phyloP scores from a whole-genome alignment of 2,113 vertebrate species.

The Machaerirhynchus nigripectus region DNA sequence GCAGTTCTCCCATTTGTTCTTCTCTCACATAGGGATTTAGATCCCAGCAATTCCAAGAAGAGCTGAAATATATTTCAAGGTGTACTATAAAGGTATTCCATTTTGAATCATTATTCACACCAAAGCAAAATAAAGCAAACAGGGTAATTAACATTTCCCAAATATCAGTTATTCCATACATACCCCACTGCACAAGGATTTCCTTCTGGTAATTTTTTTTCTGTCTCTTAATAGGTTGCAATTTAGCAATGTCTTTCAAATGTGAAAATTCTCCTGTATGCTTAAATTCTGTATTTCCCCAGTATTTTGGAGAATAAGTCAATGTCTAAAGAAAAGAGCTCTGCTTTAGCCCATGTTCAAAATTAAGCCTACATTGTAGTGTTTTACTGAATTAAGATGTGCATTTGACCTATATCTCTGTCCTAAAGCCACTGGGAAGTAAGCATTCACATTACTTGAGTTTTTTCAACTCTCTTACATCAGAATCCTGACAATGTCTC shows the following conservation, averaged over 20 bases:
- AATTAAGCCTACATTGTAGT: not conserved
- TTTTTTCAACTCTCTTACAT: not conserved
- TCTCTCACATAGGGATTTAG: not conserved
- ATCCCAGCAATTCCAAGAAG: not conserved
- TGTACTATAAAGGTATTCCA: not conserved
- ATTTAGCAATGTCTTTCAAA: not conserved
- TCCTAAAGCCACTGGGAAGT: not conserved
- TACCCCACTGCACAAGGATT: not conserved
- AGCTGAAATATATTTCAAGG: not conserved
- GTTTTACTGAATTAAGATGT: not conserved
- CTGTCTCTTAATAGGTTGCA: not conserved
- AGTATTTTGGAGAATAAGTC: not conserved
- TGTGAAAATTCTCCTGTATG: not conserved
- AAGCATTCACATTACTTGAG: not conserved
- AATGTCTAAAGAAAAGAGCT: not conserved
- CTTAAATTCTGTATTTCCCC: not conserved
- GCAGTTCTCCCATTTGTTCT: not conserved
- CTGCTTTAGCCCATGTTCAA: not conserved
- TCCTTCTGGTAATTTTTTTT: not conserved
- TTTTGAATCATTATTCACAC: not conserved
- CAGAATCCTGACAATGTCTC: not conserved
- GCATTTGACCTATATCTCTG: not conserved
- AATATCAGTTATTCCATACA: not conserved
- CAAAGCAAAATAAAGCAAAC: not conserved
- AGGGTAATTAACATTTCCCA: not conserved